Conservation (phyloP, 92 coral and sea anemone genomes). For the Zoanthus solanderi region DNA sequence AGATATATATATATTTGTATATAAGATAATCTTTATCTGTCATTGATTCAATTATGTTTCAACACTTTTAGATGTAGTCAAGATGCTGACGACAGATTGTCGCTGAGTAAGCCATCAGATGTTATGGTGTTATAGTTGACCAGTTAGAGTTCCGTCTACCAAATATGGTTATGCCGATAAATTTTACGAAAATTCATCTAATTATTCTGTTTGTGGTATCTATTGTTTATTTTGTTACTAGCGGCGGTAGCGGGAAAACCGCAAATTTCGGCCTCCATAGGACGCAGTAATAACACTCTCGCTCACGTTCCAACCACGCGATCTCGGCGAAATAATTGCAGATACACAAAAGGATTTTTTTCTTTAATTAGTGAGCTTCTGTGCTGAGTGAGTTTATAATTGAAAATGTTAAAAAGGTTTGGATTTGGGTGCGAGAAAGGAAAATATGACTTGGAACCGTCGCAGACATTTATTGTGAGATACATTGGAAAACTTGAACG, state of each 20-base stretch:
- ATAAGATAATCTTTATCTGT: neutral
- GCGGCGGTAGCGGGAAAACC: conserved; percentile 12
- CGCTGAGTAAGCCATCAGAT: conserved; percentile 26
- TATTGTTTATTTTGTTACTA: conserved; percentile 18
- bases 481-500: conserved; percentile 79
- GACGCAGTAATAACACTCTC: neutral
- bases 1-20: neutral
- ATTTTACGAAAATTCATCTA: neutral
- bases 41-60: neutral
- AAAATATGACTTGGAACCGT: conserved; percentile 74
- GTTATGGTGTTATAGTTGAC: neutral
- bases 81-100: conserved; percentile 11
- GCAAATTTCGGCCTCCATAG: neutral
- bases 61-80: neutral
- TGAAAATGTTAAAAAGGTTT: conserved; percentile 53
- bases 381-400: neutral
- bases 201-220: conserved; percentile 4
- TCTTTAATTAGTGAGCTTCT: neutral
- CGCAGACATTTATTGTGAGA: conserved; percentile 80
- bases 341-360: neutral
- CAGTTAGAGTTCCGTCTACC: conserved; percentile 17
- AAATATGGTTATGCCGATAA: conserved; percentile 3
- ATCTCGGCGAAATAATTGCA: conserved; percentile 8
- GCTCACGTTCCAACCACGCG: neutral
- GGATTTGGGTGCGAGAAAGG: conserved; percentile 67